A percentile compares a stretch with the other conserved stretches of the same genome.
phyloP scores from a whole-genome alignment of 2,888 invertebrate species.

The Cataglyphis cursor region DNA sequence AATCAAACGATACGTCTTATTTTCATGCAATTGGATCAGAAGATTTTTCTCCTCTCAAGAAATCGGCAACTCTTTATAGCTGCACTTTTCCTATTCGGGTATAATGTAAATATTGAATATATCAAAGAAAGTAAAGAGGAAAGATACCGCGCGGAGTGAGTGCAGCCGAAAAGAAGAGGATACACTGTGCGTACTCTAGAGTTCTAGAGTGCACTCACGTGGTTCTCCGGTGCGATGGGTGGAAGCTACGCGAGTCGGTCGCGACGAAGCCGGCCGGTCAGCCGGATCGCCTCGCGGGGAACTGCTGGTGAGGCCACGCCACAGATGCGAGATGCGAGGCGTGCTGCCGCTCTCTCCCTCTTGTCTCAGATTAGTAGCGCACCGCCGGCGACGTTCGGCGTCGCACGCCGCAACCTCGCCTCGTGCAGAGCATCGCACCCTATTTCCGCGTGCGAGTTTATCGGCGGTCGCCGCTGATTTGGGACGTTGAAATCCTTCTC shows the following conservation, averaged over 20 bases:
- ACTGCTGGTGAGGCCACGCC: slow-evolving; percentile 1
- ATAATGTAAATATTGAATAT: not conserved
- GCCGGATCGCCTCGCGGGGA: slow-evolving; percentile 22
- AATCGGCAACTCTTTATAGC: not conserved
- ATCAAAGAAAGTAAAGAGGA: not conserved
- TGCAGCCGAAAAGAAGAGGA: not conserved
- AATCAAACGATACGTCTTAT: not conserved
- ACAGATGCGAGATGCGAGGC: not conserved
- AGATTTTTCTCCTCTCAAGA: not conserved
- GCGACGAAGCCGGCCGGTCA: slow-evolving; percentile 34
- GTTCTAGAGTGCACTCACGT: slow-evolving; percentile 21
- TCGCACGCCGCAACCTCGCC: slow-evolving; percentile 12
- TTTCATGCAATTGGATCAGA: not conserved
- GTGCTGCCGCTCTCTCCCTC: not conserved
- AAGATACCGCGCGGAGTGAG: not conserved
- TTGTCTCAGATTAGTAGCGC: not conserved
- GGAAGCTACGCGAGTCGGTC: not conserved
- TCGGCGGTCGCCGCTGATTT: not conserved
- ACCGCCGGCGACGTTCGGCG: not conserved
- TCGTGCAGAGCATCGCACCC: not conserved
- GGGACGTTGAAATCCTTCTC: not conserved
- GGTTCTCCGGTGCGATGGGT: slow-evolving; percentile 19
- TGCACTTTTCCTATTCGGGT: not conserved
- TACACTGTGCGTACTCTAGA: not conserved
- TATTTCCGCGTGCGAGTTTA: not conserved